Evolutionary conservation across 2,113 vertebrate genomes (phyloP).

Genomic region (Serilophus lunatus): DNA sequence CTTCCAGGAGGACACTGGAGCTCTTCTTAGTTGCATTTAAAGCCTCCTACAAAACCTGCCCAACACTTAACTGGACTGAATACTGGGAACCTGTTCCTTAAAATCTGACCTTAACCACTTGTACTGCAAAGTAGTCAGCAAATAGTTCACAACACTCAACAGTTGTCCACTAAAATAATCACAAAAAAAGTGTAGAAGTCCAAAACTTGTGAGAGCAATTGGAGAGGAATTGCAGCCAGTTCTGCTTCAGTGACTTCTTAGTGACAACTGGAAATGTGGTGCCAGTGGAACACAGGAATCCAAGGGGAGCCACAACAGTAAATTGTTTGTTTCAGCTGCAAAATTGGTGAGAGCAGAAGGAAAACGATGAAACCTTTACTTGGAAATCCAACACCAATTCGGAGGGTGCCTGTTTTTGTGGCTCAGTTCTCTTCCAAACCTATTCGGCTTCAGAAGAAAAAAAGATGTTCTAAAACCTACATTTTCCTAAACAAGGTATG

Average conservation of each 20-base stretch:
- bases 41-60: not conserved
- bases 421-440: not conserved
- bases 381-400: not conserved
- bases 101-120: not conserved
- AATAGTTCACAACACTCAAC: not conserved
- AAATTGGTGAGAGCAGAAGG: not conserved
- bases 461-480: not conserved
- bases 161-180: not conserved
- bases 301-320: not conserved
- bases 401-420: not conserved
- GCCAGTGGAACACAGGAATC: not conserved
- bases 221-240: not conserved
- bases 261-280: not conserved
- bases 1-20: not conserved
- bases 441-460: not conserved
- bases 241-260: not conserved
- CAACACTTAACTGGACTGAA: not conserved
- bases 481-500: constrained; percentile 8
- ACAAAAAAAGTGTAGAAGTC: not conserved
- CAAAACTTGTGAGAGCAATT: not conserved
- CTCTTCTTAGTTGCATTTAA: not conserved
- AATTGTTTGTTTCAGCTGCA: not conserved
- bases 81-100: not conserved
- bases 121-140: not conserved
- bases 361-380: not conserved